These are phyloP conservation scores for Coptodon bakossiorum DNA, from an alignment of 2,113 vertebrate species.

Conservation along the genomic window DNA sequence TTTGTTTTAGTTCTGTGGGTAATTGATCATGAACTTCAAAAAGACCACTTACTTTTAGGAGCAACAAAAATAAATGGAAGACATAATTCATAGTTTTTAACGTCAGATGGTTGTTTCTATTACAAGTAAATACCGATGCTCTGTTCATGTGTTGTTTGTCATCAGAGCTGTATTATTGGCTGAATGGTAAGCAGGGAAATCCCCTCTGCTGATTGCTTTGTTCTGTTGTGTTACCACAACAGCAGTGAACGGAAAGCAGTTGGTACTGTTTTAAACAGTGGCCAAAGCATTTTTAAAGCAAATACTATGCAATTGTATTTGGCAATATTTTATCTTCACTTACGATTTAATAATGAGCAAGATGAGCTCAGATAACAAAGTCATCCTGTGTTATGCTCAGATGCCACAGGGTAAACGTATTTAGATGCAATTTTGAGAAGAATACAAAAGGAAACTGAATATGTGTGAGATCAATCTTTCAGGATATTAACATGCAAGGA, in stretches of 20 bases:
- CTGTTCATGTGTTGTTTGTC: neutral
- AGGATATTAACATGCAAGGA: neutral
- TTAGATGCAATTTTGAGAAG: neutral
- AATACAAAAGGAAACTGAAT: constrained; percentile 22
- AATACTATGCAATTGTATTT: neutral
- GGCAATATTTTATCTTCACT: neutral
- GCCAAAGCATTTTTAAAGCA: neutral
- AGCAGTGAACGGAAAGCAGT: neutral
- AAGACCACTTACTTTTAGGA: neutral
- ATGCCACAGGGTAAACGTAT: neutral
- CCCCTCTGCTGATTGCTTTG: neutral
- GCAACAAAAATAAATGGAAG: neutral
- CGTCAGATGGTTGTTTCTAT: neutral
- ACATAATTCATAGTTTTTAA: neutral
- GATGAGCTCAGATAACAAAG: neutral
- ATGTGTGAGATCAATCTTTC: constrained; percentile 29
- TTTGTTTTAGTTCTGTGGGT: neutral
- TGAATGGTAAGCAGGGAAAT: neutral
- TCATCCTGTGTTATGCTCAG: neutral
- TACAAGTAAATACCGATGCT: neutral
- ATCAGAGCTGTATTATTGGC: neutral
- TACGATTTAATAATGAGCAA: neutral
- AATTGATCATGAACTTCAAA: neutral
- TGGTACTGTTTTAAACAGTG: neutral
- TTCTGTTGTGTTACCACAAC: neutral